A percentile compares a stretch with the other conserved stretches of the same genome.
phyloP scores from a whole-genome alignment of 2,113 vertebrate genomes.

The Cephalopterus ornatus region DNA sequence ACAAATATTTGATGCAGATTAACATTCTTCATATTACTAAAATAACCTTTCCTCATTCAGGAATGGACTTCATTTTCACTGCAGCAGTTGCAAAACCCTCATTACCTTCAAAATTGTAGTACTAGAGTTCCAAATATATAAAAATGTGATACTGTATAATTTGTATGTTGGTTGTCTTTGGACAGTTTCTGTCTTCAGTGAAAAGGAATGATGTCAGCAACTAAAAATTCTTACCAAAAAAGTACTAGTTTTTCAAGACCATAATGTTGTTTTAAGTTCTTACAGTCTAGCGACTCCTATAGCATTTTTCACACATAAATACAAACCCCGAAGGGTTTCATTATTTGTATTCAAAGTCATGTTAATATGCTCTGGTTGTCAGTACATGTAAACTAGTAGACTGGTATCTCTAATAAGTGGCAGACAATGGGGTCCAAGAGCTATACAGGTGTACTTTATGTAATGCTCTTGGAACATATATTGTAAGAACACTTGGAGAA shows the following conservation, averaged over 20 bases:
- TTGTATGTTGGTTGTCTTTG: constrained; percentile 10
- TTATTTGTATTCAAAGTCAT: not conserved
- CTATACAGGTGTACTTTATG: not conserved
- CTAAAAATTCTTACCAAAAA: not conserved
- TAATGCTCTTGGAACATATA: not conserved
- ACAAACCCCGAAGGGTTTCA: not conserved
- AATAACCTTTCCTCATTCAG: not conserved
- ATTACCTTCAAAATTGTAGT: not conserved
- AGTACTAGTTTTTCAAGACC: not conserved
- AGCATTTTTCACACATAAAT: not conserved
- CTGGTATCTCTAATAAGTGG: not conserved
- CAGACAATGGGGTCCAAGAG: not conserved
- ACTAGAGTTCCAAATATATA: not conserved
- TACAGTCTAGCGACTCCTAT: not conserved
- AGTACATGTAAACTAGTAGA: not conserved
- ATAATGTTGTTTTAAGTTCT: not conserved
- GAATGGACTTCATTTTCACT: not conserved
- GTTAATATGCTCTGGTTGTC: not conserved
- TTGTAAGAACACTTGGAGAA: not conserved
- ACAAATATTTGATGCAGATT: not conserved
- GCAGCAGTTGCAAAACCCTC: not conserved
- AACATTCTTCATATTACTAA: not conserved
- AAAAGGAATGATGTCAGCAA: not conserved
- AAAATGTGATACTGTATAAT: not conserved
- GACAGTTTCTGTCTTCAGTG: not conserved